phyloP scores from a whole-genome alignment of 2,113 vertebrate species.

The Acanthochromis polyacanthus region DNA sequence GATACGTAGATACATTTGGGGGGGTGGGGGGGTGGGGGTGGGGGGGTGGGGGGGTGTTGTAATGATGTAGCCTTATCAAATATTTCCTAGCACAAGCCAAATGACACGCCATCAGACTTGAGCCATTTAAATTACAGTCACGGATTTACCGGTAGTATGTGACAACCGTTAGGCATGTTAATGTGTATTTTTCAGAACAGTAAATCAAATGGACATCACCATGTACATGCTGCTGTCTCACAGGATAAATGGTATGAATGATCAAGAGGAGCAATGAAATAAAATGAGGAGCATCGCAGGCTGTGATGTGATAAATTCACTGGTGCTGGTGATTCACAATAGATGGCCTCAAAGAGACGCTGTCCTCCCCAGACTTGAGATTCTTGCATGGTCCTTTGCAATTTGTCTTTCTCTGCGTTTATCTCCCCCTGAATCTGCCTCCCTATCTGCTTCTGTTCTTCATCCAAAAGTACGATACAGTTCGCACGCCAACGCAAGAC shows the following conservation, averaged over 20 bases:
- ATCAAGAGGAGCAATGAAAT: slow-evolving; percentile 61
- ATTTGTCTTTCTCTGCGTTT: slow-evolving; percentile 45
- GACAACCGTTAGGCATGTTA: slow-evolving; percentile 61
- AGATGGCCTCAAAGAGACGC: slow-evolving; percentile 31
- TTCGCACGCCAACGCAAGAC: slow-evolving; percentile 43
- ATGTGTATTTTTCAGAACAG: slow-evolving; percentile 51
- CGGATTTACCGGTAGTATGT: slow-evolving; percentile 40
- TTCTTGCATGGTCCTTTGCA: slow-evolving; percentile 42
- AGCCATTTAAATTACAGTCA: slow-evolving; percentile 54
- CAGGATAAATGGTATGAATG: slow-evolving; percentile 36
- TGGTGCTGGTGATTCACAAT: slow-evolving; percentile 38
- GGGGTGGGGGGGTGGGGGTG: not conserved
- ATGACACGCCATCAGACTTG: slow-evolving; percentile 45
- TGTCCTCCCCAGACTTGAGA: slow-evolving; percentile 35
- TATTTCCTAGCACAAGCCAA: slow-evolving; percentile 43
- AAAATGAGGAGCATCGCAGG: slow-evolving; percentile 43
- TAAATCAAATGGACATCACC: slow-evolving; percentile 60
- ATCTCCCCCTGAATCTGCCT: slow-evolving; percentile 49
- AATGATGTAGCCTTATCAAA: slow-evolving; percentile 64
- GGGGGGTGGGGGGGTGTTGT: slow-evolving; percentile 2
- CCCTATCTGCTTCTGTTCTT: slow-evolving; percentile 41
- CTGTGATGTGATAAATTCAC: slow-evolving; percentile 56
- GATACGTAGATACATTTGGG: slow-evolving; percentile 46
- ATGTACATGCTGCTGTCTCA: slow-evolving; percentile 22
- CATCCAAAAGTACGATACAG: slow-evolving; percentile 54